Conservation (phyloP, 1,140 invertebrate species). For the Drosophila sulfurigaster region DNA sequence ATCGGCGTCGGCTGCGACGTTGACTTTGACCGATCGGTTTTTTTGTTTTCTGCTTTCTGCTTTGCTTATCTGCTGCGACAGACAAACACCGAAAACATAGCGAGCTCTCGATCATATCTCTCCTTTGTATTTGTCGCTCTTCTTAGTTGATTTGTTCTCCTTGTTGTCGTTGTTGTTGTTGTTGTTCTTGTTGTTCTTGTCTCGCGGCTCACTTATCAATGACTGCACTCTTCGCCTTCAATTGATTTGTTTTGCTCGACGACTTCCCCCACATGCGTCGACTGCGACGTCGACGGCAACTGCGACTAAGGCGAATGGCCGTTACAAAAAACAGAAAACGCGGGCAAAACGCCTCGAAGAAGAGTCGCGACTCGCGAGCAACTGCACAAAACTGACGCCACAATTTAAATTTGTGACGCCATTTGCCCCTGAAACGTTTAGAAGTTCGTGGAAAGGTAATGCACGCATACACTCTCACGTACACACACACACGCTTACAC, state of each 20-base stretch:
- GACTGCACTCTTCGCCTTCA: constrained; percentile 59
- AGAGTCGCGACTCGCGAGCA: constrained; percentile 28
- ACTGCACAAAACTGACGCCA: constrained; percentile 49
- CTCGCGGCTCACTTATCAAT: constrained; percentile 65
- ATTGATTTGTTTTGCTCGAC: constrained; percentile 76
- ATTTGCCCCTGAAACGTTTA: constrained; percentile 73
- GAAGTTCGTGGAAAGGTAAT: constrained; percentile 67
- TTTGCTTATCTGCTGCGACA: constrained; percentile 34
- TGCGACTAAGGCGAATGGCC: constrained; percentile 35
- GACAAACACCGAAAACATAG: constrained; percentile 41
- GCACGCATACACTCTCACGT: constrained; percentile 39
- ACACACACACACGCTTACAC: constrained; percentile 17
- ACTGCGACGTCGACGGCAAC: constrained; percentile 6
- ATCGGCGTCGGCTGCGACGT: constrained; percentile 11
- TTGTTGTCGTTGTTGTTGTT: constrained; percentile 13
- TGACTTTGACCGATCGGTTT: constrained; percentile 56
- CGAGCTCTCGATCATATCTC: constrained; percentile 66
- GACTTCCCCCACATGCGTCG: neutral
- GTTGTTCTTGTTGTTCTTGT: constrained; percentile 24
- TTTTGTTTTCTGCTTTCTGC: constrained; percentile 21
- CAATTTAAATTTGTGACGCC: constrained; percentile 71
- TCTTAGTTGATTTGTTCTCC: constrained; percentile 28
- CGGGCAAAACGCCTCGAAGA: constrained; percentile 24
- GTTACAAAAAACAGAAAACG: constrained; percentile 33
- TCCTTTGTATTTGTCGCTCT: constrained; percentile 25